phyloP scores from a whole-genome alignment of 2,797 vertebrate genomes.

The Apogon talboti region DNA sequence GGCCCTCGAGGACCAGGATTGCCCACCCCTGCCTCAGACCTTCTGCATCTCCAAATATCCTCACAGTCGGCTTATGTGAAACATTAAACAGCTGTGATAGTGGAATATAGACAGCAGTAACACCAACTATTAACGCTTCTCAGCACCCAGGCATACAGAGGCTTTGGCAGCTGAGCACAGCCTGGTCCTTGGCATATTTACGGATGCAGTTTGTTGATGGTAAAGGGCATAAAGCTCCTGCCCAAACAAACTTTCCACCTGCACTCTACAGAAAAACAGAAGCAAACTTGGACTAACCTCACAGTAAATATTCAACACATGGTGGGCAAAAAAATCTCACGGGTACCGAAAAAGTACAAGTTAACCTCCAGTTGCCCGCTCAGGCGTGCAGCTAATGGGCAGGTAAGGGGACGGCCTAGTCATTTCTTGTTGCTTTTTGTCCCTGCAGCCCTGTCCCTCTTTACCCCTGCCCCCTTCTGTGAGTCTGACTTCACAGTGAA shows the following conservation, averaged over 20 bases:
- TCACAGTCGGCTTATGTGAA: slow-evolving; percentile 13
- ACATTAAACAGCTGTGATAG: slow-evolving; percentile 32
- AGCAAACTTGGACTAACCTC: slow-evolving; percentile 46
- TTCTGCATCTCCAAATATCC: slow-evolving; percentile 13
- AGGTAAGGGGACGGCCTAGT: slow-evolving; percentile 39
- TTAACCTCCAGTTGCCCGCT: slow-evolving; percentile 60
- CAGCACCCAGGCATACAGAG: slow-evolving; percentile 1
- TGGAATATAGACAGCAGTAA: slow-evolving; percentile 18
- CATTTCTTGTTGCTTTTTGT: slow-evolving; percentile 33
- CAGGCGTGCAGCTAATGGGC: slow-evolving; percentile 60
- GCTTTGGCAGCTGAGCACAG: slow-evolving; percentile 22
- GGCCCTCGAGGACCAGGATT: too few relatives aligned
- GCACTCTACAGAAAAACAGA: slow-evolving; percentile 28
- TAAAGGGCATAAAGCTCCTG: slow-evolving; percentile 31
- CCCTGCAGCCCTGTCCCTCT: slow-evolving; percentile 14
- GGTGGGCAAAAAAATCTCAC: slow-evolving; percentile 59
- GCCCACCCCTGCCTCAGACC: too few relatives aligned
- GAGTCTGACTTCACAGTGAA: slow-evolving; percentile 24
- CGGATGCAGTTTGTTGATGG: slow-evolving; percentile 36
- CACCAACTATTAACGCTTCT: slow-evolving; percentile 16
- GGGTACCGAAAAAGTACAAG: slow-evolving; percentile 62
- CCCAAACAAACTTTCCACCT: slow-evolving; percentile 51
- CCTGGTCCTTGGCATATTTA: slow-evolving; percentile 4
- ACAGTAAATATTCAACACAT: slow-evolving; percentile 69
- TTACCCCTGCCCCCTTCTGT: slow-evolving; percentile 34